These are phyloP conservation scores for Leptodactylus fuscus DNA, from an alignment of 2,113 vertebrate species.

Conservation along the genomic window DNA sequence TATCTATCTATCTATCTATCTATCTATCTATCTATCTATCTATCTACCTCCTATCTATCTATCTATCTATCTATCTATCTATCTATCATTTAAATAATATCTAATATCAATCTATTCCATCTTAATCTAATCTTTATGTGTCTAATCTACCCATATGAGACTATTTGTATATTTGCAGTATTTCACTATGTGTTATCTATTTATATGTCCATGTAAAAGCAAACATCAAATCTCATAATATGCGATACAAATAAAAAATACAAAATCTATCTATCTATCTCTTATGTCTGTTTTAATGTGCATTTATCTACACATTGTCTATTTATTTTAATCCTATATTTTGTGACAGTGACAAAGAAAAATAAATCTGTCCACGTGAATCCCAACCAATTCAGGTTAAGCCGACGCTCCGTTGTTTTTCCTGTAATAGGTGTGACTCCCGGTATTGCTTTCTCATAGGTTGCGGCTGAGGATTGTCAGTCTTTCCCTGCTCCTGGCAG, in stretches of 20 bases:
- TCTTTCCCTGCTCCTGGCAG: not conserved
- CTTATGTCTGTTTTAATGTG: not conserved
- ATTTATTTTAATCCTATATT: not conserved
- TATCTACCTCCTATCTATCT: not conserved
- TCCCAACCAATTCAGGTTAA: not conserved
- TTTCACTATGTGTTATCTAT: too few relatives aligned
- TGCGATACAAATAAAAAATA: too few relatives aligned
- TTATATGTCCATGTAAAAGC: too few relatives aligned
- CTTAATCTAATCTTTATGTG: too few relatives aligned
- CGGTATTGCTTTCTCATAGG: not conserved
- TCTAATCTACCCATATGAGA: too few relatives aligned
- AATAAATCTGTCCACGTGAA: not conserved
- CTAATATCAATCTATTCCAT: too few relatives aligned
- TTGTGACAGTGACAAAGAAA: not conserved
- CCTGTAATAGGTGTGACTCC: not conserved
- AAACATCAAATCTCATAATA: too few relatives aligned
- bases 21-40: not conserved
- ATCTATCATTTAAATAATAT: too few relatives aligned
- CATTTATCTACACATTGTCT: not conserved
- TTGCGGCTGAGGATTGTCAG: not conserved
- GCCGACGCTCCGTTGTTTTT: not conserved
- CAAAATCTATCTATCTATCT: not conserved
- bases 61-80: too few relatives aligned
- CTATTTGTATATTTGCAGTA: too few relatives aligned
- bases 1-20: not conserved